These are phyloP conservation scores for Lasioglossum albipes DNA, from an alignment of 1,140 invertebrate species.

Conservation along the genomic window DNA sequence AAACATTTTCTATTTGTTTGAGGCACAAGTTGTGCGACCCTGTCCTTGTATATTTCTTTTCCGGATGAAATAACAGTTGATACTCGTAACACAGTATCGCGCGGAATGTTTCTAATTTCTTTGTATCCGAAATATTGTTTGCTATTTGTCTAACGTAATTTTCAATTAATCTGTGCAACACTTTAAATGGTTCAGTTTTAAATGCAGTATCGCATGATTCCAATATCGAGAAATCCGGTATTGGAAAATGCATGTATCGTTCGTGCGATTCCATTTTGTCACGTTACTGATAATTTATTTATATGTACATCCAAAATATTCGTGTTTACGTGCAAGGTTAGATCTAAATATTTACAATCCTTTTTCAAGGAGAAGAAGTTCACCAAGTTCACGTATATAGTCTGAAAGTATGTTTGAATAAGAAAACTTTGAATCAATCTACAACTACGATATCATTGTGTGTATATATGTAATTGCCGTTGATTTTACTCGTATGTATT, in stretches of 20 bases:
- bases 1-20: constrained; percentile 40
- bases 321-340: background rate
- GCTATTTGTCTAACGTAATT: constrained; percentile 43
- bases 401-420: background rate
- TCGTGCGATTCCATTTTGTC: constrained; percentile 68
- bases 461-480: background rate
- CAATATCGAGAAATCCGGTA: constrained; percentile 54
- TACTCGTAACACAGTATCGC: constrained; percentile 65
- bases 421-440: background rate
- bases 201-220: constrained; percentile 23
- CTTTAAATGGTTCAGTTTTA: constrained; percentile 25
- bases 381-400: background rate
- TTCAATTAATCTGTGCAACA: constrained; percentile 41
- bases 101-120: constrained; percentile 55
- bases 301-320: background rate
- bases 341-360: background rate
- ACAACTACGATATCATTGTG: background rate
- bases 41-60: background rate
- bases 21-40: constrained; percentile 6
- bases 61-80: constrained; percentile 34
- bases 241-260: constrained; percentile 52
- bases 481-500: constrained; percentile 1
- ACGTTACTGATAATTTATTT: background rate
- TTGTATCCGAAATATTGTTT: constrained; percentile 29
- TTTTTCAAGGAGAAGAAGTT: background rate